A percentile compares a stretch with the other conserved stretches of the same genome.
phyloP scores from a whole-genome alignment of 64 coral and sea anemone species.

The Catalaphyllia jardinei region DNA sequence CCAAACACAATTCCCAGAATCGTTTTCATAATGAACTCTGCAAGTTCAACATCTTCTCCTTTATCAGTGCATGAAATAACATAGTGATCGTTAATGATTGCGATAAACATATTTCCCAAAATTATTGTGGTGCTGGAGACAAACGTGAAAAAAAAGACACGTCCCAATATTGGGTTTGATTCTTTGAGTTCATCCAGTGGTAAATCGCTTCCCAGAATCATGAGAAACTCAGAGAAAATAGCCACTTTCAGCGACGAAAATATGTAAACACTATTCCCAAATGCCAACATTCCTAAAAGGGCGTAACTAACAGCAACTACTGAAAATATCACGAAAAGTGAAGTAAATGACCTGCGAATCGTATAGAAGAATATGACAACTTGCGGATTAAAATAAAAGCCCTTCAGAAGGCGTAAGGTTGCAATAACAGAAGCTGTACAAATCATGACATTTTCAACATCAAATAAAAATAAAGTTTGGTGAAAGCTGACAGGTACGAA shows the following conservation, averaged over 20 bases:
- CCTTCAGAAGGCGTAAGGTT: constrained; percentile 63
- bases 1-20: background rate
- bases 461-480: constrained; percentile 22
- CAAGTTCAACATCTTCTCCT: constrained; percentile 57
- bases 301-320: constrained; percentile 42
- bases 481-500: constrained; percentile 77
- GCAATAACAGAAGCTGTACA: constrained; percentile 52
- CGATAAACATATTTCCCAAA: constrained; percentile 73
- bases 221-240: constrained; percentile 38
- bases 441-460: constrained; percentile 46
- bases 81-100: constrained; percentile 63
- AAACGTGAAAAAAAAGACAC: constrained; percentile 63
- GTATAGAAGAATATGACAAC: constrained; percentile 37
- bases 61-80: constrained; percentile 28
- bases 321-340: constrained; percentile 41
- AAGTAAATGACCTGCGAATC: constrained; percentile 37
- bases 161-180: constrained; percentile 58
- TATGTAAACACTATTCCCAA: constrained; percentile 39
- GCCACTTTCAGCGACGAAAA: constrained; percentile 42
- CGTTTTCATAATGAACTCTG: constrained; percentile 63
- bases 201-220: constrained; percentile 38
- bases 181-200: constrained; percentile 45
- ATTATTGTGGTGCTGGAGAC: constrained; percentile 54
- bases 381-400: constrained; percentile 69
- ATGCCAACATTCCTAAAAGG: constrained; percentile 46